Conservation (phyloP, 1,140 invertebrate genomes). For the Sweltsa coloradensis region DNA sequence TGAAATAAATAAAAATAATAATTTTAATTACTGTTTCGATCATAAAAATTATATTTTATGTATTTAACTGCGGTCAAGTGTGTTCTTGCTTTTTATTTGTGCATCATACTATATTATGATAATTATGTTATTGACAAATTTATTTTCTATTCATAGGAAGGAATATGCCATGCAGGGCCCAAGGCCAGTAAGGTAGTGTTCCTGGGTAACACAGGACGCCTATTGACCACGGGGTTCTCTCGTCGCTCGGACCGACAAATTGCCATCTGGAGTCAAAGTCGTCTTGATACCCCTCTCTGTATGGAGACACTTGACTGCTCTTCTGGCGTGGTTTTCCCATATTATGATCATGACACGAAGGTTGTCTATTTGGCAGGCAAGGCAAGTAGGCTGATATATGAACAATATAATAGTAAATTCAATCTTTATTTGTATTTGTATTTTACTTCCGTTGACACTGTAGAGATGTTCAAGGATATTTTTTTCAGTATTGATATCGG, state of each 20-base stretch:
- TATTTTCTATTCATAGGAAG: constrained; percentile 45
- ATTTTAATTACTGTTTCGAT: background rate
- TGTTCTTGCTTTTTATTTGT: too few relatives aligned
- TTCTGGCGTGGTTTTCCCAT: constrained; percentile 85
- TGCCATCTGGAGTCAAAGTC: constrained; percentile 76
- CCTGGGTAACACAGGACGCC: constrained; percentile 55
- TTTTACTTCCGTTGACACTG: too few relatives aligned
- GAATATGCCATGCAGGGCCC: constrained; percentile 70
- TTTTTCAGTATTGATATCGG: too few relatives aligned
- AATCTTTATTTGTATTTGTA: too few relatives aligned
- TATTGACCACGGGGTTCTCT: constrained; percentile 85
- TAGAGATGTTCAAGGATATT: too few relatives aligned
- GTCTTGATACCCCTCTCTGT: constrained; percentile 59
- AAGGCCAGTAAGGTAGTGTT: constrained; percentile 86
- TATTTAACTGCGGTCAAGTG: background rate
- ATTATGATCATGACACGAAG: constrained; percentile 84
- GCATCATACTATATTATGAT: background rate
- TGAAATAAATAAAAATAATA: background rate
- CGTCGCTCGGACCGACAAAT: constrained; percentile 80
- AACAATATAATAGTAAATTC: background rate
- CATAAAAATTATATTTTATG: background rate
- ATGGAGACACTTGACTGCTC: constrained; percentile 82
- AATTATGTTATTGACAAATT: constrained; percentile 6
- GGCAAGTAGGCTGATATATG: constrained; percentile 32
- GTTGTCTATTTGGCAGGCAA: constrained; percentile 74